Base-by-base conservation (phyloP, 2,797 vertebrate species). In the Danio tinwini region DNA sequence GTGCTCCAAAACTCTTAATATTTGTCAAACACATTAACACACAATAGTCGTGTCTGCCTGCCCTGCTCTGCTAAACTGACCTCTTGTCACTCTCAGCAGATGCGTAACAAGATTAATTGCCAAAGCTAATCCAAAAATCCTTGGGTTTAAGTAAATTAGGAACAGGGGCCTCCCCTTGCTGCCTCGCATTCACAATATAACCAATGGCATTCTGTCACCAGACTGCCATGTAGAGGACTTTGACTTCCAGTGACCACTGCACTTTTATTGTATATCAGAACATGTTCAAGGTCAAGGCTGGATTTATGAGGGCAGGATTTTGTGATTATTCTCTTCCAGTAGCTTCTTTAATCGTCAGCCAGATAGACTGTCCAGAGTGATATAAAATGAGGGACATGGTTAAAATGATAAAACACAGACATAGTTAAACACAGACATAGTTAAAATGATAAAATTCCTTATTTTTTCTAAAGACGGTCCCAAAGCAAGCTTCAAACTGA, bases 41-140 rank as follows among this genome's bases (percentile, higher is more conserved):
- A 29, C 45, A 58, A 17, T 29, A 5, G 40, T 37, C n/a, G 9
- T 62, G 65, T 78, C 29, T 7, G 13, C 44, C 44, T 58, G 44
- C 40, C 9, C 53, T 61, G 44, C 44, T 63, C 56, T 45, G 62
- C 17, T 49, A 39, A 72, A 42, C 80, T 79, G 74, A 79, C 86
- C 71, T 78, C 81, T 82, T 83, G 82, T 87, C 47, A 21, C 88
- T 80, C 74, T 40, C 82, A 47, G 47, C 81, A 68, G 81, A 83
- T 1, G 74, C 83, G 68, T 92, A 93, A 92, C 86, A 55, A 87
- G 92, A 93, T 93, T 92, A 91, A 91, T 90, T 90, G 88, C 75
- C 84, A 82, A 88, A 89, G 88, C 87, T 94, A 93, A 94, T 93
- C 92, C 90, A 82, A 56, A 91, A 92, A 93, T 92, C 92, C 91